These are phyloP conservation scores for Siphamia tubifer DNA, from an alignment of 2,113 vertebrate species.

Conservation along the genomic window DNA sequence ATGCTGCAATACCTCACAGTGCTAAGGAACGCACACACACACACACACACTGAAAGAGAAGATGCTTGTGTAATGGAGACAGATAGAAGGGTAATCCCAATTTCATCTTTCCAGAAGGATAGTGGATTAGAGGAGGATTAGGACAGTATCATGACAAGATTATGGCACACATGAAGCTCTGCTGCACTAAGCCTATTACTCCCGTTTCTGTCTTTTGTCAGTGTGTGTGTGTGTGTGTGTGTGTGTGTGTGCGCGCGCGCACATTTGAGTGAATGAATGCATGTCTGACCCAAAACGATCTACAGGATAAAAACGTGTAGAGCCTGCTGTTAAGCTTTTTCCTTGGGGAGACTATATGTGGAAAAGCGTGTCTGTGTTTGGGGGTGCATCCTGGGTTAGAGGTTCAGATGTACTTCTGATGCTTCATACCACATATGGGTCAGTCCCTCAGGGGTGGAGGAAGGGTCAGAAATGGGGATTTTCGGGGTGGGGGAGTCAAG, in stretches of 20 bases:
- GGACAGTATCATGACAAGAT: conserved; percentile 76
- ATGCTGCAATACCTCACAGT: conserved; percentile 52
- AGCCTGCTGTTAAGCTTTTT: conserved; percentile 23
- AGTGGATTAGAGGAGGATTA: conserved; percentile 72
- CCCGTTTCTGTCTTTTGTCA: conserved; percentile 33
- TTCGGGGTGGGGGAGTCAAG: not conserved
- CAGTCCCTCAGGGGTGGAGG: conserved; percentile 48
- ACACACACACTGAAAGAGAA: conserved; percentile 29
- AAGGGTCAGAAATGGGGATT: conserved; percentile 32
- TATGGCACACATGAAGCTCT: conserved; percentile 66
- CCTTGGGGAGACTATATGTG: conserved; percentile 32
- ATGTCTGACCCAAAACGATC: conserved; percentile 34
- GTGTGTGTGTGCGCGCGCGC: too few species aligned
- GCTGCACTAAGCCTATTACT: conserved; percentile 65
- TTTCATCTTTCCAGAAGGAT: conserved; percentile 66
- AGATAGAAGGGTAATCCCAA: conserved; percentile 62
- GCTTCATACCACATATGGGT: conserved; percentile 68
- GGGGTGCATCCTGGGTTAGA: conserved; percentile 20
- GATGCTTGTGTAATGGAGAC: conserved; percentile 57
- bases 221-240: not conserved
- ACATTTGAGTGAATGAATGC: conserved; percentile 42
- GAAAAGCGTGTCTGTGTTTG: not conserved
- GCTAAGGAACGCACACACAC: conserved; percentile 7
- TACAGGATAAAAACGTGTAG: conserved; percentile 66
- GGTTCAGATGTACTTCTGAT: conserved; percentile 69